Evolutionary conservation across 1,140 invertebrate species (phyloP).

Genomic region (Platorchestia sp.): DNA sequence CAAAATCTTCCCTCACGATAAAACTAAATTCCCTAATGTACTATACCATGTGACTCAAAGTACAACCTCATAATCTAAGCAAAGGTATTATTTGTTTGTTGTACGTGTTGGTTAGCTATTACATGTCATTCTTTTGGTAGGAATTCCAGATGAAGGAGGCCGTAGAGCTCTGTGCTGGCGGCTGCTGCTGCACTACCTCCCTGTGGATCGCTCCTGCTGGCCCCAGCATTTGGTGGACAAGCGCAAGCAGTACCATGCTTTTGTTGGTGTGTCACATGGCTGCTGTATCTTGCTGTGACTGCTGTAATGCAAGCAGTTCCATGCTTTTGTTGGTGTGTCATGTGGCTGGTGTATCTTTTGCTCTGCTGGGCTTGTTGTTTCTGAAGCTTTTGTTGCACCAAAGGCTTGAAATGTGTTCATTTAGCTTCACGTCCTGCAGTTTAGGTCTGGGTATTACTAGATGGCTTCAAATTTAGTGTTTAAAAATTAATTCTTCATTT

Average conservation of each 20-base stretch:
- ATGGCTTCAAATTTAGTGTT: too few species aligned
- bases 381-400: too few species aligned
- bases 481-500: too few species aligned
- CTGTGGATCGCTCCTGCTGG: constrained; percentile 78
- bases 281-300: background rate
- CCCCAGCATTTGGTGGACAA: constrained; percentile 78
- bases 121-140: constrained; percentile 72
- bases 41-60: too few species aligned
- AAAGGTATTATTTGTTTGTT: background rate
- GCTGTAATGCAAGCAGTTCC: constrained; percentile 78
- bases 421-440: too few species aligned
- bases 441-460: too few species aligned
- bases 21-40: too few species aligned
- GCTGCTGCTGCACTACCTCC: constrained; percentile 86
- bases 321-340: constrained; percentile 84
- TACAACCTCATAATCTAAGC: background rate
- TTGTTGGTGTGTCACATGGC: constrained; percentile 78
- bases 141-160: constrained; percentile 86
- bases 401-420: too few species aligned
- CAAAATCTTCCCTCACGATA: too few species aligned
- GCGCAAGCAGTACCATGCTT: constrained; percentile 84
- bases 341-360: background rate
- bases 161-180: constrained; percentile 85
- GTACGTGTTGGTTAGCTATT: background rate
- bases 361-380: too few species aligned